Evolutionary conservation across 1,140 invertebrate genomes (phyloP), one percentile per base, ranked within the genome.

Genomic region (Penaeus chinensis): DNA sequence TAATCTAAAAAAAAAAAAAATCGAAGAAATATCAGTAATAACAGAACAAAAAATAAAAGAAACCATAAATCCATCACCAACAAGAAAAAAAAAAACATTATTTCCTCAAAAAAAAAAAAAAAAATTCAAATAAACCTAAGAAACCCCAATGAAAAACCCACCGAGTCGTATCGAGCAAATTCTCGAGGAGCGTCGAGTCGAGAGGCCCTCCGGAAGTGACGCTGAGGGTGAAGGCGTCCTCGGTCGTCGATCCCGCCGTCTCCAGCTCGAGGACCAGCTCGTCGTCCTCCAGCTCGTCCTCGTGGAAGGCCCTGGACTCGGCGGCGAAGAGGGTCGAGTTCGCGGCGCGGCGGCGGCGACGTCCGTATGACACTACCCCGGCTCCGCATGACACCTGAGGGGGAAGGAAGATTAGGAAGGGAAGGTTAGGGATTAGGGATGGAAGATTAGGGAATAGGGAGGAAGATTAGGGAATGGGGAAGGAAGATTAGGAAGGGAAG

Each of bases 301-400:
- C 42, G 10, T 74, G 65, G 24, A 42, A 54, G 24, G 61, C 79
- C 76, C 1, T 24, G 20, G 24, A 66, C 61, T 62, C 42, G 54
- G 20, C 20, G 42, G 54, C 71, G 69, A 32, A 74, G 24, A 74
- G 77, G 16, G 76, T 88, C 60, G 20, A 27, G 82, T 90, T 88
- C 5, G n/a, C 54, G 0, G 54, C 61, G 18, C 87, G 69, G 65
- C 82, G 76, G 37, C 89, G 87, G 20, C 88, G 78, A 8, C 84
- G 80, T 4, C 90, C 90, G 85, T 89, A 90, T 19, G 90, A 90
- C 20, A 89, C 81, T 3, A 90, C 85, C 0, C 90, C 90, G 71
- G 80, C 83, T 3, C 87, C 87, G 77, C 90, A 90, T 60, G 85
- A 66, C 8, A 90, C 90, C 90, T 90, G 81, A 19, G 27, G 27